Conservation (phyloP, 2,113 vertebrate genomes). For the Pteropus alecto region DNA sequence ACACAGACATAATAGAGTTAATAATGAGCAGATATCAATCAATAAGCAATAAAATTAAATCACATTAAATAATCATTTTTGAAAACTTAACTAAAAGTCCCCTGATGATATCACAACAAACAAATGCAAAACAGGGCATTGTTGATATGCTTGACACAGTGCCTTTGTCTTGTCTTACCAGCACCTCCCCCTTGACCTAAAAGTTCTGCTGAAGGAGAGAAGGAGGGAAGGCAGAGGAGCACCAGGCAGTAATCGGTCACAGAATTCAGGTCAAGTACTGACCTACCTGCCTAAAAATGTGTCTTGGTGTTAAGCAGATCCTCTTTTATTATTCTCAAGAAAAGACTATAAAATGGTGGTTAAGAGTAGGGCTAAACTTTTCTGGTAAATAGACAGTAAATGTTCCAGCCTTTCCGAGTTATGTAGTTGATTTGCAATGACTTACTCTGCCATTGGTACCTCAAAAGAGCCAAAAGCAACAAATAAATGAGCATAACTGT, state of each 20-base stretch:
- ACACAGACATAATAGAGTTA: neutral
- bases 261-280: neutral
- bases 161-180: neutral
- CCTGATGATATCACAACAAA: neutral
- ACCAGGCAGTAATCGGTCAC: neutral
- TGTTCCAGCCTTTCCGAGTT: neutral
- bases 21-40: neutral
- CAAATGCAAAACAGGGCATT: neutral
- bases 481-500: accelerated
- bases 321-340: neutral
- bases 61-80: neutral
- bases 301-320: neutral
- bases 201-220: neutral
- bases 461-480: neutral
- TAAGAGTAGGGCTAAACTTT: neutral
- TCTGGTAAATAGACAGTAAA: neutral
- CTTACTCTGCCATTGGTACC: neutral
- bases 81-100: neutral
- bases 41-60: neutral
- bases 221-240: accelerated
- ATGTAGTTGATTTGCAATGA: neutral
- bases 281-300: neutral
- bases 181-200: no score
- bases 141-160: neutral
- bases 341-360: neutral